Percentiles rank a stretch among this genome's conserved stretches.
Evolutionary conservation across 2,797 vertebrate species (phyloP).

Genomic region (Acanthurus leucopareius): DNA sequence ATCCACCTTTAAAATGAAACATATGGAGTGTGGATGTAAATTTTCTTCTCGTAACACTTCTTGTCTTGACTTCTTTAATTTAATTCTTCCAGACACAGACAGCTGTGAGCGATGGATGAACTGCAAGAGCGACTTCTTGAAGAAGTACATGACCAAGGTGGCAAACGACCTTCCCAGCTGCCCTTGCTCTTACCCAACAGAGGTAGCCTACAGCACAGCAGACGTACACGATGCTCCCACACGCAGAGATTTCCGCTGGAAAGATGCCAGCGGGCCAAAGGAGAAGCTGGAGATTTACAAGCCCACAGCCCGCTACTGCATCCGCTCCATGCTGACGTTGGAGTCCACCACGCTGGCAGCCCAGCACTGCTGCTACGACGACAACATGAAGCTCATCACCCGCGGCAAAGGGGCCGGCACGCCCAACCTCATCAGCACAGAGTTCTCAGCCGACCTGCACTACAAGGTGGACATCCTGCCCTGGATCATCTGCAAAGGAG

Average conservation of each 20-base stretch:
- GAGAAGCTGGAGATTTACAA: slow-evolving; percentile 96
- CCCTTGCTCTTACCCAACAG: slow-evolving; percentile 92
- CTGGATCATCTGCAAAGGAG: slow-evolving; percentile 97
- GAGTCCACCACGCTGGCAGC: slow-evolving; percentile 93
- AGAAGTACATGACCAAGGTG: slow-evolving; percentile 93
- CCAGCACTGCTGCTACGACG: slow-evolving; percentile 96
- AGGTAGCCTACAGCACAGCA: slow-evolving; percentile 90
- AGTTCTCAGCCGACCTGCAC: slow-evolving; percentile 96
- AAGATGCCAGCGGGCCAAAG: slow-evolving; percentile 92
- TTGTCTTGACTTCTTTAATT: slow-evolving; percentile 8
- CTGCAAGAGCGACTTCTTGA: slow-evolving; percentile 95
- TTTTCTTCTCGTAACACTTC: no score
- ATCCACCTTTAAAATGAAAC: no score
- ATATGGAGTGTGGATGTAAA: background rate
- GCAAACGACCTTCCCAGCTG: slow-evolving; percentile 94
- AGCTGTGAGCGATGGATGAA: slow-evolving; percentile 97
- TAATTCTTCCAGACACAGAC: slow-evolving; percentile 89
- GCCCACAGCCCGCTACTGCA: slow-evolving; percentile 92
- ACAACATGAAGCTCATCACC: slow-evolving; percentile 91
- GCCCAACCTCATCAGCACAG: slow-evolving; percentile 94
- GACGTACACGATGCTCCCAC: slow-evolving; percentile 88
- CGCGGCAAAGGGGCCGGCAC: slow-evolving; percentile 92
- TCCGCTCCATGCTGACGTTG: slow-evolving; percentile 92
- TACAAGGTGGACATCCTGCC: slow-evolving; percentile 95
- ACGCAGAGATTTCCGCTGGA: slow-evolving; percentile 91